phyloP scores from a whole-genome alignment of 2,797 vertebrate species.

The Amniataba percoides region DNA sequence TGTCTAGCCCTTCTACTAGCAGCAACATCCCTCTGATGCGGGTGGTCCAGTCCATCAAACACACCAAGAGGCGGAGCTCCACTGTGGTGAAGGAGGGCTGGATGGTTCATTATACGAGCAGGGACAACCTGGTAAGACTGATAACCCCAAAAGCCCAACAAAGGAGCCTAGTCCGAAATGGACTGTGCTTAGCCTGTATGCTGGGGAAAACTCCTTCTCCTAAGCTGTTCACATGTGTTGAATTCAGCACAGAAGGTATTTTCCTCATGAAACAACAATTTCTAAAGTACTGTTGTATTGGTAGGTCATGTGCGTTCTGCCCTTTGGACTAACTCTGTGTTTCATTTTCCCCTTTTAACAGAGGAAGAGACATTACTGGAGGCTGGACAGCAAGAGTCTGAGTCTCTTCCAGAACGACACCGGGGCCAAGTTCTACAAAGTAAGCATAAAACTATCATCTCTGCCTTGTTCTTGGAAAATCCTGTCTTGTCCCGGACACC shows the following conservation, averaged over 20 bases:
- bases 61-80: slow-evolving; percentile 90
- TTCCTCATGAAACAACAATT: slow-evolving; percentile 40
- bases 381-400: slow-evolving; percentile 89
- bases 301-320: slow-evolving; percentile 4
- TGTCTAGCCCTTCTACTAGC: slow-evolving; percentile 87
- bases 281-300: slow-evolving; percentile 20
- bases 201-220: slow-evolving; percentile 50
- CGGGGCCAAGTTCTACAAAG: slow-evolving; percentile 90
- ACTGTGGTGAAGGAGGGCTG: slow-evolving; percentile 89
- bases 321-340: slow-evolving; percentile 28
- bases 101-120: slow-evolving; percentile 91
- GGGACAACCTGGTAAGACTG: slow-evolving; percentile 88
- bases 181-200: slow-evolving; percentile 50
- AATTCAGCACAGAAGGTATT: slow-evolving; percentile 58
- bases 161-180: slow-evolving; percentile 54
- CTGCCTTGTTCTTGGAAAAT: slow-evolving; percentile 23
- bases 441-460: slow-evolving; percentile 69
- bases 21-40: slow-evolving; percentile 91
- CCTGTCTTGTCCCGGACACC: background rate
- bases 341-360: slow-evolving; percentile 59
- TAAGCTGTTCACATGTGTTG: slow-evolving; percentile 58
- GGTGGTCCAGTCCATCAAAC: slow-evolving; percentile 91
- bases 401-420: slow-evolving; percentile 90
- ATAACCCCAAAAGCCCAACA: slow-evolving; percentile 59
- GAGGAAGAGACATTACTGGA: slow-evolving; percentile 91